Percentiles rank a stretch among this genome's conserved stretches.
Conservation (phyloP, 2,888 invertebrate species). For the Andricus curvator region DNA sequence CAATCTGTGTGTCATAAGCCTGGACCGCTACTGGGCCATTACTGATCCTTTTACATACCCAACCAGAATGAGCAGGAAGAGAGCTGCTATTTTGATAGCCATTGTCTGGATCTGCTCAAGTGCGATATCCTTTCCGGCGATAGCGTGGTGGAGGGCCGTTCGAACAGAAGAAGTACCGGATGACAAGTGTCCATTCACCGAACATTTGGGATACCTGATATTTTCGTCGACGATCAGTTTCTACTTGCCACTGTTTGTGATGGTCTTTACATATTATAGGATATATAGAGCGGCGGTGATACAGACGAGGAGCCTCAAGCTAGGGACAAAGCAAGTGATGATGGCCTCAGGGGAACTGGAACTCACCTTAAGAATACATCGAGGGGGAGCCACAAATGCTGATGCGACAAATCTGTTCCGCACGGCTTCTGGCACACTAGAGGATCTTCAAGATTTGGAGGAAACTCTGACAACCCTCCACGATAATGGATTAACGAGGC, state of each 20-base stretch:
- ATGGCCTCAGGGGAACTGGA: constrained; percentile 92
- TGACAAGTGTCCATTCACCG: constrained; percentile 96
- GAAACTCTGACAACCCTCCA: constrained; percentile 88
- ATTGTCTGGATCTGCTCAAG: constrained; percentile 98
- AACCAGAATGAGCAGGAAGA: constrained; percentile 93
- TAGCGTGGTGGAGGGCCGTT: constrained; percentile 96
- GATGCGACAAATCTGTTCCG: constrained; percentile 73
- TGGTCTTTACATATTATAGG: constrained; percentile 98
- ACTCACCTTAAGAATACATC: constrained; percentile 94
- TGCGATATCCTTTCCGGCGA: constrained; percentile 98
- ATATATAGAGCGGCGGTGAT: constrained; percentile 96
- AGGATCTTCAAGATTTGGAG: constrained; percentile 79
- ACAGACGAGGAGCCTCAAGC: constrained; percentile 93
- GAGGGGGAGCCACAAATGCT: constrained; percentile 89
- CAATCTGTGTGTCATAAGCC: constrained; percentile 97
- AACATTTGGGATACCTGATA: constrained; percentile 96
- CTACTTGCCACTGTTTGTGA: constrained; percentile 96
- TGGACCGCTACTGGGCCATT: constrained; percentile 99
- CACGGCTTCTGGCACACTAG: constrained; percentile 74
- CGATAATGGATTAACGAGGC: constrained; percentile 87
- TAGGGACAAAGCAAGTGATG: constrained; percentile 94
- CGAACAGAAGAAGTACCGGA: constrained; percentile 89
- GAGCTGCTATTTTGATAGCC: constrained; percentile 93
- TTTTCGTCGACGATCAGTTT: constrained; percentile 99
- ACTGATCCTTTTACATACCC: constrained; percentile 99